phyloP scores from a whole-genome alignment of 2,888 invertebrate species.

The Nineta flava region DNA sequence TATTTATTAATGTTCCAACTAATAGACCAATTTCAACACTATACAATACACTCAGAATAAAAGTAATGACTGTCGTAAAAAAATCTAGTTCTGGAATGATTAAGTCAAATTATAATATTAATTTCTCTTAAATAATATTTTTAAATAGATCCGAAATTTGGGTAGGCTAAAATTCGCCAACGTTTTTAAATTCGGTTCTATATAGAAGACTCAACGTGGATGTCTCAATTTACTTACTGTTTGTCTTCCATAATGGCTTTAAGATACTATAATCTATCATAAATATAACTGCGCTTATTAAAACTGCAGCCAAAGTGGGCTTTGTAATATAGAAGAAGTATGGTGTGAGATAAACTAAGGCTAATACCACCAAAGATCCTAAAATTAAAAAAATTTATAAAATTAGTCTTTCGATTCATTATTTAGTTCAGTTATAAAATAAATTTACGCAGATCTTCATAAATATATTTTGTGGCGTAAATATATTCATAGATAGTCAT shows the following conservation, averaged over 20 bases:
- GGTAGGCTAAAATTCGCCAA: no score
- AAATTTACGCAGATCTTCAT: no score
- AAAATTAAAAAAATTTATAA: constrained; percentile 21
- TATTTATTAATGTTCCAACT: constrained; percentile 48
- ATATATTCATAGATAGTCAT: no score
- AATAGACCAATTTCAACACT: constrained; percentile 70
- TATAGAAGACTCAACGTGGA: no score
- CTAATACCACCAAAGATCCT: constrained; percentile 66
- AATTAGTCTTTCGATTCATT: no score
- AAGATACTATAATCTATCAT: constrained; percentile 47
- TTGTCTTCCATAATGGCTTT: constrained; percentile 33
- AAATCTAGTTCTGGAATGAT: constrained; percentile 23
- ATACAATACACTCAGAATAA: constrained; percentile 45
- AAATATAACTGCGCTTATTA: constrained; percentile 78
- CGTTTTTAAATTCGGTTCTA: no score
- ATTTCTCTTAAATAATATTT: no score
- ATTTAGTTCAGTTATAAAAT: no score
- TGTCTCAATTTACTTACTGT: constrained; percentile 27
- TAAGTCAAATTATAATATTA: constrained; percentile 7
- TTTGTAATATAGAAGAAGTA: constrained; percentile 77
- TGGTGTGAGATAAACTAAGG: constrained; percentile 69
- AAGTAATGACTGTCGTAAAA: constrained; percentile 47
- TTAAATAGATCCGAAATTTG: no score
- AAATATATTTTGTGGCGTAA: no score
- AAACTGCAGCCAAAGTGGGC: constrained; percentile 70